phyloP scores from a whole-genome alignment of 2,113 vertebrate genomes.

The Trogon melanurus region DNA sequence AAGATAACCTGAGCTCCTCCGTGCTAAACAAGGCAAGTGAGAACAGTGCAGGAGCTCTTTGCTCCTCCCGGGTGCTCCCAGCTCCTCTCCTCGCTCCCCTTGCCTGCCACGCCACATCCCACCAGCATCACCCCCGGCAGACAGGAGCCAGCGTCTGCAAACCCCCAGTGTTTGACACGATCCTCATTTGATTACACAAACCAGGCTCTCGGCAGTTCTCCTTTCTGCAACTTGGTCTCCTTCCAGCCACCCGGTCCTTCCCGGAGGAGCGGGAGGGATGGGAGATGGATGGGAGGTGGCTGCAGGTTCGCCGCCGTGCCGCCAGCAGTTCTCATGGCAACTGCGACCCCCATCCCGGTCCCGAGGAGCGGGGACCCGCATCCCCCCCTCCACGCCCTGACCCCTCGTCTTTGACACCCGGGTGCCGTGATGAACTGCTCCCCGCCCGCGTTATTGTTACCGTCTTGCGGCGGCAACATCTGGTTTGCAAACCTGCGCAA shows the following conservation, averaged over 20 bases:
- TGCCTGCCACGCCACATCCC: not conserved
- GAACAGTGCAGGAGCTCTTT: not conserved
- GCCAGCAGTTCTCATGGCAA: not conserved
- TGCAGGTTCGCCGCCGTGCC: not conserved
- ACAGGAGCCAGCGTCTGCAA: not conserved
- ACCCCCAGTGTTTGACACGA: not conserved
- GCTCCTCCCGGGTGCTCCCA: not conserved
- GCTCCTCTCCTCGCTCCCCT: not conserved
- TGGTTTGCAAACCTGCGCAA: constrained; percentile 38
- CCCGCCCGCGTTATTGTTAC: not conserved
- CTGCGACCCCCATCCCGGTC: not conserved
- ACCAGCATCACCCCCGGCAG: not conserved
- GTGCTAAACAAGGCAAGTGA: not conserved
- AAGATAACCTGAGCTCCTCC: not conserved
- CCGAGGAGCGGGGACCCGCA: not conserved
- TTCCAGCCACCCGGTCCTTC: accelerated
- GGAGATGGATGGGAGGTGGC: not conserved
- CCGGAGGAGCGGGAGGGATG: not conserved
- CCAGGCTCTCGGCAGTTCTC: not conserved
- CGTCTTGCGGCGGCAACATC: not conserved
- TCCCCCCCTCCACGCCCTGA: not conserved
- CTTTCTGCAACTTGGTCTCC: not conserved
- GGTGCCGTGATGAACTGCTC: not conserved
- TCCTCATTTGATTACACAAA: not conserved
- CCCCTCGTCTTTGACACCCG: not conserved